These are phyloP conservation scores for Orthosia incerta DNA, from an alignment of 2,888 invertebrate species.

Conservation along the genomic window DNA sequence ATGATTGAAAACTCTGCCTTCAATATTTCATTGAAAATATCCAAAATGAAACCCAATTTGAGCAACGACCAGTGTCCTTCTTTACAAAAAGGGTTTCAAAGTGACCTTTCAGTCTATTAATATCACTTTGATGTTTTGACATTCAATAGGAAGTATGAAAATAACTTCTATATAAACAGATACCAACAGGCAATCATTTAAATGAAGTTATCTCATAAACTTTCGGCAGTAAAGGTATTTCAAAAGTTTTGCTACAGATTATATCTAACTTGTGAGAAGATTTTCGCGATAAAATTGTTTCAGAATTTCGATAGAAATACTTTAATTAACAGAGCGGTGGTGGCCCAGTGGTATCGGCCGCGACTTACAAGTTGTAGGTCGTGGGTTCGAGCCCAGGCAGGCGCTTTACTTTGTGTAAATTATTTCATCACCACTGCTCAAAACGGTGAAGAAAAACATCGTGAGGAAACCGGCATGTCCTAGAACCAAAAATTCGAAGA, in stretches of 20 bases:
- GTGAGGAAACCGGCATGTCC: no score
- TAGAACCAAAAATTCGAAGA: no score
- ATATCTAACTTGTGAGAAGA: neutral
- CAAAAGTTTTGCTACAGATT: neutral
- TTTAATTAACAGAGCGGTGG: slow-evolving; percentile 7
- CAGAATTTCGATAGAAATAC: neutral
- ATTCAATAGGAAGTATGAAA: slow-evolving; percentile 20
- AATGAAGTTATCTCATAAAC: neutral
- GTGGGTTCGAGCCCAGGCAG: no score
- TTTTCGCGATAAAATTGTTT: neutral
- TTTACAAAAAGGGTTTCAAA: slow-evolving; percentile 29
- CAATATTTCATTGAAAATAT: slow-evolving; percentile 39
- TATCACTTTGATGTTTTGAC: slow-evolving; percentile 27
- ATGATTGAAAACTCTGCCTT: neutral
- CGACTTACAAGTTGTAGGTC: no score
- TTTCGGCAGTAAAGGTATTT: neutral
- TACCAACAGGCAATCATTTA: neutral
- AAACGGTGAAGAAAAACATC: no score
- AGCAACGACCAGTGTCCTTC: slow-evolving; percentile 6
- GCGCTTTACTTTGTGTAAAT: no score
- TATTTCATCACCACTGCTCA: no score
- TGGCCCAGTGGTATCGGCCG: no score
- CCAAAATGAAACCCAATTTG: slow-evolving; percentile 40
- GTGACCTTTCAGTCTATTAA: slow-evolving; percentile 23
- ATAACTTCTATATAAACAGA: slow-evolving; percentile 1